Conservation (phyloP, 2,113 vertebrate genomes). For the Vulpes ferrilata region DNA sequence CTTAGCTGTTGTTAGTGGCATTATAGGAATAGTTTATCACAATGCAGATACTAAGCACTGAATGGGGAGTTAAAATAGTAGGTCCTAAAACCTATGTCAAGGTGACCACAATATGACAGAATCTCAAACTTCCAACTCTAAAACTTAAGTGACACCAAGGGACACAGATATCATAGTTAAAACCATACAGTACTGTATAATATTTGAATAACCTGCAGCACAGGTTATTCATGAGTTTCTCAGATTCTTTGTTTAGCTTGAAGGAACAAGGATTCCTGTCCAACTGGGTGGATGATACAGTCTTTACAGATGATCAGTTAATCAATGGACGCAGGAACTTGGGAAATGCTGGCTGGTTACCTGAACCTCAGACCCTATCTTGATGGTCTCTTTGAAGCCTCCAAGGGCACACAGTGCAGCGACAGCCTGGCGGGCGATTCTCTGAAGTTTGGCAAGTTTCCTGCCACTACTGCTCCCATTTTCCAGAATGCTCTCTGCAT, state of each 20-base stretch:
- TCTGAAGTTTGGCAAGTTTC: conserved; percentile 96
- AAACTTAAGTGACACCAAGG: not conserved
- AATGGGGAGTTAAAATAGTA: not conserved
- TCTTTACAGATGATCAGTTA: not conserved
- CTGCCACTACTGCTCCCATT: conserved; percentile 96
- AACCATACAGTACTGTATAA: not conserved
- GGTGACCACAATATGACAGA: not conserved
- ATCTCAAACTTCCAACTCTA: conserved; percentile 38
- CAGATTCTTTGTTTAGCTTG: not conserved
- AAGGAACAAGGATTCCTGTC: not conserved
- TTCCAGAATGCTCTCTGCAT: conserved; percentile 98
- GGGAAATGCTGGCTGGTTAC: conserved; percentile 83
- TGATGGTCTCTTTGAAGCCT: conserved; percentile 99
- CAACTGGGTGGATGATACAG: not conserved
- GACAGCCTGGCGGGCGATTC: conserved; percentile 96
- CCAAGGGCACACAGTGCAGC: conserved; percentile 98
- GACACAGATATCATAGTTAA: not conserved
- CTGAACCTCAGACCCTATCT: conserved; percentile 99
- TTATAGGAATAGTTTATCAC: not conserved
- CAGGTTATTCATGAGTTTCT: not conserved
- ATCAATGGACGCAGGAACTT: not conserved
- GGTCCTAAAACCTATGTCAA: not conserved
- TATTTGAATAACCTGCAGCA: not conserved
- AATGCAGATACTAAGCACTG: not conserved
- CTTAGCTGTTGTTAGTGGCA: not conserved